These are phyloP conservation scores for Callopanchax toddi DNA, from an alignment of 2,113 vertebrate species.

Conservation along the genomic window DNA sequence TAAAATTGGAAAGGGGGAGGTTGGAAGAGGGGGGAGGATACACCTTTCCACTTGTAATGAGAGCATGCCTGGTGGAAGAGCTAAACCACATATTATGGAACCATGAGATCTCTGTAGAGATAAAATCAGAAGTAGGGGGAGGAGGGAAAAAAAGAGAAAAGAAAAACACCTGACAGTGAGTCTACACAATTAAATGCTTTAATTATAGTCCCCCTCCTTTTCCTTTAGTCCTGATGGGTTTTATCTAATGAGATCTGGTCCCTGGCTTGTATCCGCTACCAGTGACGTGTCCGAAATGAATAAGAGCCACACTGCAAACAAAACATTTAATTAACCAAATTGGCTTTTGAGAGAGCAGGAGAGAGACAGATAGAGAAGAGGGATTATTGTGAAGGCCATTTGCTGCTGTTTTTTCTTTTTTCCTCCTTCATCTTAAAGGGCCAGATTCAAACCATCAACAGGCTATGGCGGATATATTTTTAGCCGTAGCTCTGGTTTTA, in stretches of 20 bases:
- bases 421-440: slow-evolving; percentile 84
- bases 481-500: slow-evolving; percentile 53
- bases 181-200: slow-evolving; percentile 99
- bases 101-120: slow-evolving; percentile 88
- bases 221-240: slow-evolving; percentile 99
- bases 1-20: slow-evolving; percentile 69
- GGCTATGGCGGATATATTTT: slow-evolving; percentile 63
- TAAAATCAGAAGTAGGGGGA: slow-evolving; percentile 75
- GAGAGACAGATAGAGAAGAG: slow-evolving; percentile 80
- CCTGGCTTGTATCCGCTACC: slow-evolving; percentile 96
- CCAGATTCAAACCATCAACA: slow-evolving; percentile 75
- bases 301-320: slow-evolving; percentile 99
- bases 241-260: slow-evolving; percentile 99
- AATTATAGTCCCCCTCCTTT: slow-evolving; percentile 99
- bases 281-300: slow-evolving; percentile 99
- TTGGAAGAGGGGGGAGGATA: slow-evolving; percentile 40
- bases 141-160: slow-evolving; percentile 48
- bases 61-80: slow-evolving; percentile 73
- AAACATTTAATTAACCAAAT: slow-evolving; percentile 99
- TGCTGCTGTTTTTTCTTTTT: slow-evolving; percentile 49
- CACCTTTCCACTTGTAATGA: slow-evolving; percentile 84
- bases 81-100: slow-evolving; percentile 79
- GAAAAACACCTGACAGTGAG: slow-evolving; percentile 93
- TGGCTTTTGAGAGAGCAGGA: slow-evolving; percentile 91
- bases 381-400: slow-evolving; percentile 85